These are phyloP conservation scores for Trachelus troglodyta DNA, from an alignment of 2,888 invertebrate genomes.

Conservation along the genomic window DNA sequence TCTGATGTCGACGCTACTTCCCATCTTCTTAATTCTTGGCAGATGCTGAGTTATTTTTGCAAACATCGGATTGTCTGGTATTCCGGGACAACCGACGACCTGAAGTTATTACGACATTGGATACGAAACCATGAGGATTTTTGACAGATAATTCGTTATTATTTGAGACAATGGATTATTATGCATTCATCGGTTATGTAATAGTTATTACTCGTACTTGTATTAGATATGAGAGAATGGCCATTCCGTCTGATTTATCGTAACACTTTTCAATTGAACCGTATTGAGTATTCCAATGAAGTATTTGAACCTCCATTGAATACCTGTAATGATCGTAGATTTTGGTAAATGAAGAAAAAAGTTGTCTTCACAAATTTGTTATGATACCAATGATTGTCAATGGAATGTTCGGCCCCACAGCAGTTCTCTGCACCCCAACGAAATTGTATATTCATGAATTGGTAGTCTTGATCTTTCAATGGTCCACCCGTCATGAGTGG, in stretches of 20 bases:
- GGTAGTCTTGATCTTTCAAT: slow-evolving; percentile 36
- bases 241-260: slow-evolving; percentile 44
- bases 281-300: slow-evolving; percentile 49
- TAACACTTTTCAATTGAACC: slow-evolving; percentile 43
- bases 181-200: not conserved
- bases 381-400: slow-evolving; percentile 44
- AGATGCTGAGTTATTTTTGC: slow-evolving; percentile 41
- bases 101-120: slow-evolving; percentile 14
- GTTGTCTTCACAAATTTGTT: not conserved
- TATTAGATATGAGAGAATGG: slow-evolving; percentile 44
- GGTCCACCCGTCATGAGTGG: slow-evolving; percentile 41
- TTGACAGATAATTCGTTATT: not conserved
- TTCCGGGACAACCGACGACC: slow-evolving; percentile 48
- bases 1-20: slow-evolving; percentile 28
- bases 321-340: slow-evolving; percentile 27
- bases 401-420: slow-evolving; percentile 47
- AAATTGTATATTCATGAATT: slow-evolving; percentile 44
- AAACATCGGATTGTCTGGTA: slow-evolving; percentile 44
- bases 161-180: not conserved
- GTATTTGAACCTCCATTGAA: slow-evolving; percentile 51
- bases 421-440: slow-evolving; percentile 49
- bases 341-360: not conserved
- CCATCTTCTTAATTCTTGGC: slow-evolving; percentile 31
- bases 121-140: not conserved
- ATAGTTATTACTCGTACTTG: slow-evolving; percentile 32